These are phyloP conservation scores for Falco novaeseelandiae DNA, from an alignment of 2,797 vertebrate genomes.

Conservation along the genomic window DNA sequence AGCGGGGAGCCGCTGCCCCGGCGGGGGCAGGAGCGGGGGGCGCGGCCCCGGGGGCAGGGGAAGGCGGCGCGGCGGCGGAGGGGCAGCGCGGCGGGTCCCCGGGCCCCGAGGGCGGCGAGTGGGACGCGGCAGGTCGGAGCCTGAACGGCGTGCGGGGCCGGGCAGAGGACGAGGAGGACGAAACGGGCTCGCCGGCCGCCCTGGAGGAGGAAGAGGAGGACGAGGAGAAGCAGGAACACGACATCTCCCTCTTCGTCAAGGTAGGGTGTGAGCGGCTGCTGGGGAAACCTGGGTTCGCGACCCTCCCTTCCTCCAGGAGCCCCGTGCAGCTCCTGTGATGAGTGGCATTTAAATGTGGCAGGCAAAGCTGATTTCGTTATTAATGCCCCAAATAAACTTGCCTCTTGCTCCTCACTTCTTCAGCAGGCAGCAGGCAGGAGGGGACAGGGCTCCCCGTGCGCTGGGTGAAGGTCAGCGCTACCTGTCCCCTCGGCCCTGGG, in stretches of 20 bases:
- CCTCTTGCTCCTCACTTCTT: not conserved
- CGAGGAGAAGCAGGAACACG: constrained; percentile 69
- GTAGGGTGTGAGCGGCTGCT: constrained; percentile 36
- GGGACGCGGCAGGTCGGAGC: not conserved
- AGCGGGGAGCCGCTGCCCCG: not conserved
- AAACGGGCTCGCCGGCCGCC: not conserved
- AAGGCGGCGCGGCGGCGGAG: not conserved
- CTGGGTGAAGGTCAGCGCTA: not conserved
- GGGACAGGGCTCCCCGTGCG: accelerated
- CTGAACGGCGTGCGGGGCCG: constrained; percentile 13
- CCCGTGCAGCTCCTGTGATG: not conserved
- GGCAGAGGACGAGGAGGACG: not conserved
- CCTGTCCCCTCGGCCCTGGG: accelerated
- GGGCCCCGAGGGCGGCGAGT: not conserved
- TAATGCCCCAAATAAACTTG: not conserved
- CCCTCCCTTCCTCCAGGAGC: not conserved
- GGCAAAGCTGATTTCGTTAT: not conserved
- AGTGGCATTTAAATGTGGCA: not conserved
- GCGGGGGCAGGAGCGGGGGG: not conserved
- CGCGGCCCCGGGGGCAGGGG: not conserved
- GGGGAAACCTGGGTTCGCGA: accelerated
- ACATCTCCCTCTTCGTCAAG: constrained; percentile 84
- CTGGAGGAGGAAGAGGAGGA: not conserved
- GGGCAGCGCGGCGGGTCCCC: not conserved
- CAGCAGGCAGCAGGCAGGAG: not conserved